Evolutionary conservation across 2,797 vertebrate genomes (phyloP).

Genomic region (Neopelma chrysocephalum): DNA sequence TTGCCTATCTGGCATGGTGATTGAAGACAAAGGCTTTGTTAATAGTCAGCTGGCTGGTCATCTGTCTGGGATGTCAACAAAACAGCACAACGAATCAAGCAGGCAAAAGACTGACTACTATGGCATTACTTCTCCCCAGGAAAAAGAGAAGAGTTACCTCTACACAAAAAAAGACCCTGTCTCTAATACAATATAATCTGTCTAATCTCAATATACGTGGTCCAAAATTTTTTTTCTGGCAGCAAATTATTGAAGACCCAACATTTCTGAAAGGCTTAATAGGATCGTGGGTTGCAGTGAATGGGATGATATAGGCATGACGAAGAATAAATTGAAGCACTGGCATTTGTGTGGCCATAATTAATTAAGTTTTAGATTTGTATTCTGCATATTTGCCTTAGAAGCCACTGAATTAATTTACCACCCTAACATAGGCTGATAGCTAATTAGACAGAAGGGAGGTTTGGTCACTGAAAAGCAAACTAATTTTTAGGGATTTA

Average conservation of each 20-base stretch:
- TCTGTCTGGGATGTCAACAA: neutral
- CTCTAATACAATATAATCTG: neutral
- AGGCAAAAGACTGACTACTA: neutral
- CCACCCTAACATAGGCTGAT: neutral
- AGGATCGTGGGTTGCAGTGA: neutral
- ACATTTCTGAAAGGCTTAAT: neutral
- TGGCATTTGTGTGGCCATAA: neutral
- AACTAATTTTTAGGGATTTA: neutral
- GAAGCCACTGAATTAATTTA: neutral
- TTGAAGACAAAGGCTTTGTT: constrained; percentile 17
- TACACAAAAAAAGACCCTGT: neutral
- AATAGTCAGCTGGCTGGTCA: neutral
- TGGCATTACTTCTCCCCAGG: constrained; percentile 1
- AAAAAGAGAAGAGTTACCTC: neutral
- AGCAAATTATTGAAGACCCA: neutral
- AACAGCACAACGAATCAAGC: neutral
- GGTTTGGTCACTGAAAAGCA: neutral
- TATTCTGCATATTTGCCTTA: neutral
- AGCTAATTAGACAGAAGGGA: neutral
- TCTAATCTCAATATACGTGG: neutral
- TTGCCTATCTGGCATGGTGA: constrained; percentile 28
- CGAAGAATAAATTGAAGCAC: neutral
- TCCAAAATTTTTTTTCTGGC: neutral
- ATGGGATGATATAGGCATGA: neutral
- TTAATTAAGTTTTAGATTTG: neutral